These are phyloP conservation scores for Nycticebus coucang DNA, from an alignment of 2,113 vertebrate species.

Conservation along the genomic window DNA sequence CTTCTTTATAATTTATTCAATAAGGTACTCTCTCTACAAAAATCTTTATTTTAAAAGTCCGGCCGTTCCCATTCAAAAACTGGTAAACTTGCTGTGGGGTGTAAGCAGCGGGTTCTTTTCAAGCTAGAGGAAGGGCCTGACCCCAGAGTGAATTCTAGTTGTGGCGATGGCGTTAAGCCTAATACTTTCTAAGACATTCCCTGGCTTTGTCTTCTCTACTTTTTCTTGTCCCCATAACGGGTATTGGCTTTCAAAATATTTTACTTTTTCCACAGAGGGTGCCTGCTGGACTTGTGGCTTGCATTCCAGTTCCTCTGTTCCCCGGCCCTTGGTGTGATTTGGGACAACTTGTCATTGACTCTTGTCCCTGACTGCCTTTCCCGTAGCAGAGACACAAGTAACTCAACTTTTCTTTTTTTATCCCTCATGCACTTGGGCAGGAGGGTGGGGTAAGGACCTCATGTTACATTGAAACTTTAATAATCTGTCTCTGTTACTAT, in stretches of 20 bases:
- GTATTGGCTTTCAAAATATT: not conserved
- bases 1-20: constrained; percentile 2
- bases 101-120: not conserved
- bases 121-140: not conserved
- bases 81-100: not conserved
- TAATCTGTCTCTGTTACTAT: not conserved
- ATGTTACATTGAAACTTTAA: not conserved
- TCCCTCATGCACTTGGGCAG: not conserved
- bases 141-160: not conserved
- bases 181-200: not conserved
- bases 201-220: not conserved
- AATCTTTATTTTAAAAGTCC: not conserved
- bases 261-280: not conserved
- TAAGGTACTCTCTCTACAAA: not conserved
- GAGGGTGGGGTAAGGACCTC: not conserved
- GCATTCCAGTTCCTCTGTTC: not conserved
- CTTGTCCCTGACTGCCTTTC: not conserved
- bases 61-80: not conserved
- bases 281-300: not conserved
- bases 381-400: not conserved
- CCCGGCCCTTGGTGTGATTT: not conserved
- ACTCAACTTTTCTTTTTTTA: not conserved
- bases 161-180: not conserved
- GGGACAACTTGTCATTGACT: not conserved
- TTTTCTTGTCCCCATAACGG: not conserved